These are phyloP conservation scores for Thunnus albacares DNA, from an alignment of 2,797 vertebrate genomes.

Conservation along the genomic window DNA sequence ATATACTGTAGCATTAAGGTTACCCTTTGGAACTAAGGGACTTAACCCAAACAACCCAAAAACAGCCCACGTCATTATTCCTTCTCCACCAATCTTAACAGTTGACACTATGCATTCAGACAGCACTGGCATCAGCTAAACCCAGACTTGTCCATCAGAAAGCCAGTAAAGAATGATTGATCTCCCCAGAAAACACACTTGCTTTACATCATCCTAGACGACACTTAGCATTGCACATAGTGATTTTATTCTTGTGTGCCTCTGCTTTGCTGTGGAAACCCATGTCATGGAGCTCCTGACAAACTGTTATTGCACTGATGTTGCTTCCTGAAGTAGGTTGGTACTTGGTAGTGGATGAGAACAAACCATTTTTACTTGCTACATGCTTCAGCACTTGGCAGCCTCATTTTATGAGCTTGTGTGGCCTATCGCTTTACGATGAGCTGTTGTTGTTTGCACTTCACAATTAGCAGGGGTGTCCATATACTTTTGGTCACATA, in stretches of 20 bases:
- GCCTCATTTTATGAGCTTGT: not conserved
- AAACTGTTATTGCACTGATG: not conserved
- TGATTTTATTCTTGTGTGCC: not conserved
- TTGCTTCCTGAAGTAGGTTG: not conserved
- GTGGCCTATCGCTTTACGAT: not conserved
- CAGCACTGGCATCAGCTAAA: not conserved
- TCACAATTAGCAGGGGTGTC: not conserved
- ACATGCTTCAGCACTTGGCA: not conserved
- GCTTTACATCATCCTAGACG: not conserved
- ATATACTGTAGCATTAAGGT: not conserved
- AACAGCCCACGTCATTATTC: not conserved
- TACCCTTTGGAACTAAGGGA: not conserved
- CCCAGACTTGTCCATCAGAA: not conserved
- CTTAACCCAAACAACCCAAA: not conserved
- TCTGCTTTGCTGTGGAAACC: too few relatives aligned
- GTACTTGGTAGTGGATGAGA: not conserved
- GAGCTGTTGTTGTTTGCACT: slow-evolving; percentile 3
- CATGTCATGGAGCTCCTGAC: not conserved
- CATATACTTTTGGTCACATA: not conserved
- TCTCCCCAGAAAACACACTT: not conserved
- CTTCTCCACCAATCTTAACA: not conserved
- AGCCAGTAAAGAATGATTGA: not conserved
- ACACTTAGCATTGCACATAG: not conserved
- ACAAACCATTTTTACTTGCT: not conserved
- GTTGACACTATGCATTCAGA: not conserved